Evolutionary conservation across 1,140 invertebrate species (phyloP), one percentile per base, ranked within the genome.

Genomic region (Tetraneura akinire): DNA sequence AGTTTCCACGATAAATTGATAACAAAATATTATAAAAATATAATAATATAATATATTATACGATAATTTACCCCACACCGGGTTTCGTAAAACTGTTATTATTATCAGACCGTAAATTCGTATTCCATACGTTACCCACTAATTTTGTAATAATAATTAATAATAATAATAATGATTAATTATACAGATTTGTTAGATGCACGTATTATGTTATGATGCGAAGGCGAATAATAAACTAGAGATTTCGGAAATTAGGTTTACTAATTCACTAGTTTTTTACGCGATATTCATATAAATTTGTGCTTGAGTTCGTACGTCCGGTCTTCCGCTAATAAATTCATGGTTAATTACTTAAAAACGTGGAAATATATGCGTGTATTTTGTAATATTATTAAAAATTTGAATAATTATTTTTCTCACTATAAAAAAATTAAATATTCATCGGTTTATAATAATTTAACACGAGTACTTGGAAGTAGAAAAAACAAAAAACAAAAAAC

Each of bases 31-130:
- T 47, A 47, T 13, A 47, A 47, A 47, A 47, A 47, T 13, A 47
- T 47, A 47, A 13, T 47, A 1, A 47, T 6, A 37, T 47, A 47
- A 47, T n/a, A n/a, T n/a, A n/a, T n/a, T n/a, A n/a, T n/a, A n/a
- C n/a, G n/a, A n/a, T n/a, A n/a, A 47, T 3, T 5, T 53, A 53
- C n/a, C n/a, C 51, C n/a, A n/a, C n/a, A n/a, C n/a, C n/a, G n/a
- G 3, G 51, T 53, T 53, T 53, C 51, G 9, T 42, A 42, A 18
- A 42, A 21, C 42, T 13, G 29, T 70, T 70, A 21, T 66, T 13
- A 49, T 70, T 70, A 29, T 29, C 23, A 70, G 66, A 70, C 45
- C 64, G n/a, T 45, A 66, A 32, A 42, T 21, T 66, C 21, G n/a
- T n/a, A n/a, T n/a, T n/a, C n/a, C n/a, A 3, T 32, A 47, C 18